Evolutionary conservation across 2,888 invertebrate species (phyloP).

Genomic region (Pandemis cinnamomeana): DNA sequence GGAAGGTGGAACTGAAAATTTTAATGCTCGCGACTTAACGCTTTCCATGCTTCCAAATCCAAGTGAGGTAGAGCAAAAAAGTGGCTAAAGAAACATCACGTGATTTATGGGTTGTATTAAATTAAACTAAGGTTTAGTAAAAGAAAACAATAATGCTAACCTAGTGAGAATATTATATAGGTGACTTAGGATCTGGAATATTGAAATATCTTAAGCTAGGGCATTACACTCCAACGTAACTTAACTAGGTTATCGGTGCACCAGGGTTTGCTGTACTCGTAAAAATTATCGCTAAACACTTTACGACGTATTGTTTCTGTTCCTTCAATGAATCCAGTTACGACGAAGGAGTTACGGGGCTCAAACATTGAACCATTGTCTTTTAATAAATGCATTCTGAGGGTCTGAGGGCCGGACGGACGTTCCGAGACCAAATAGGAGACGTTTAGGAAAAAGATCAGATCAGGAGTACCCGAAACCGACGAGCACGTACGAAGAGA

Average conservation of each 20-base stretch:
- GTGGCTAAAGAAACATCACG: no score
- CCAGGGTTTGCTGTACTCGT: constrained; percentile 64
- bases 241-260: constrained; percentile 78
- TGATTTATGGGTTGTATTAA: no score
- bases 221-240: constrained; percentile 50
- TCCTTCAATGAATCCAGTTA: constrained; percentile 58
- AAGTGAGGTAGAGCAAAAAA: no score
- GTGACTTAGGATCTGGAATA: not conserved
- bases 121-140: no score
- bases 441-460: no score
- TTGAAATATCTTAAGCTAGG: constrained; percentile 13
- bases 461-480: no score
- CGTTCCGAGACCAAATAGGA: no score
- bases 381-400: constrained; percentile 30
- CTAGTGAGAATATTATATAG: not conserved
- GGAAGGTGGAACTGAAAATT: no score
- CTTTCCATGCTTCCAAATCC: no score
- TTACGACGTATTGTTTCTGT: constrained; percentile 76
- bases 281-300: constrained; percentile 71
- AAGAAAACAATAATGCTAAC: not conserved
- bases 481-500: no score
- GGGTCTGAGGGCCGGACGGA: no score
- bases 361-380: constrained; percentile 50
- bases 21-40: no score
- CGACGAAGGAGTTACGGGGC: constrained; percentile 43